These are phyloP conservation scores for Taeniopygia guttata DNA, from an alignment of 2,797 vertebrate species.

Conservation along the genomic window DNA sequence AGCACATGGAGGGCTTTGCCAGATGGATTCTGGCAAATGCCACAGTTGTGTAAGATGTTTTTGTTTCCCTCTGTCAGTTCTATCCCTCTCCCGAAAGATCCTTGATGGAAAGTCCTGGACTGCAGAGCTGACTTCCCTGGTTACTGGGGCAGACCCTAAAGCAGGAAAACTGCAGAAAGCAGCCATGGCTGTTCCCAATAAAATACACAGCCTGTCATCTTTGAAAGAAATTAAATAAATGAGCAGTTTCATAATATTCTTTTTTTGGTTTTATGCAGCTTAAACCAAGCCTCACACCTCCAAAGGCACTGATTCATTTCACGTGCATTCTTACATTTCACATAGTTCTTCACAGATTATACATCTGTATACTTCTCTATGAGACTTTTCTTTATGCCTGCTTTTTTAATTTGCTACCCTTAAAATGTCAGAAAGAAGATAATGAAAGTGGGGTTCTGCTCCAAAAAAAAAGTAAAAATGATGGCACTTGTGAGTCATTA, in stretches of 20 bases:
- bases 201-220: conserved; percentile 22
- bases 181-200: neutral
- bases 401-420: conserved; percentile 5
- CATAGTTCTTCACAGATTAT: neutral
- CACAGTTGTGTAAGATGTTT: neutral
- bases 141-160: neutral
- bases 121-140: neutral
- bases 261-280: conserved; percentile 41
- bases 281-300: conserved; percentile 40
- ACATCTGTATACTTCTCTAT: neutral
- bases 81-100: neutral
- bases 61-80: neutral
- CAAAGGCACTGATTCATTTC: conserved; percentile 56
- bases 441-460: conserved; percentile 32
- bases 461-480: neutral
- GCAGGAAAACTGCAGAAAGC: neutral
- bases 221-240: conserved; percentile 41
- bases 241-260: conserved; percentile 46
- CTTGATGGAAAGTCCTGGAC: neutral
- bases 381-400: neutral
- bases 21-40: neutral
- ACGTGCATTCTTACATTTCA: conserved; percentile 3
- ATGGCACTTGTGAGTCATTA: conserved; percentile 55
- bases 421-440: conserved; percentile 42
- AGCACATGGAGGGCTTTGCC: neutral